Base-by-base conservation (phyloP, 2,888 invertebrate genomes). In the Mylabris sibirica region DNA sequence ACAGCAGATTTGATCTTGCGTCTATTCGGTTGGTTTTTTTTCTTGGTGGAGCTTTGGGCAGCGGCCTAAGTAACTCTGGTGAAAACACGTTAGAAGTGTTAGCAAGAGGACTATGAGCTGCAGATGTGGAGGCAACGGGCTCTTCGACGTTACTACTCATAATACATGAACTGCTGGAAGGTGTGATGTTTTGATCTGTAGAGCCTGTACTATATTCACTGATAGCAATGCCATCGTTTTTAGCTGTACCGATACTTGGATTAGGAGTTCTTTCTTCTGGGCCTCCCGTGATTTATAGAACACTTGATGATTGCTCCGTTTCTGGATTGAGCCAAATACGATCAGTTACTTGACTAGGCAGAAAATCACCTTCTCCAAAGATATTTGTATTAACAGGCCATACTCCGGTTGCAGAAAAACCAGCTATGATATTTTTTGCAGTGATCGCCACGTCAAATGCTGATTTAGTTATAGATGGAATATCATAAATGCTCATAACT, bases 1-100 rank as follows among this genome's bases (percentile, higher is more conserved):
- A 79, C 68, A 70, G 78, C 77, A 17, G 76, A 76, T 74, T 75
- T 78, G 34, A 74, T 70, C 71, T 75, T 78, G 66, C 75, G 75
- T 76, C 76, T 75, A 66, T 75, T 77, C 20, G 72, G 67, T 73
- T 75, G 75, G 61, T 66, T 75, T 24, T 26, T 76, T 79, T 77
- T 72, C 77, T 75, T 65, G 76, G 77, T 38, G 76, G 73, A 70
- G 78, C 70, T 68, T 66, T 72, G 59, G 71, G 66, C 73, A 77
- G 73, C 20, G 76, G 74, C 62, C 74, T 69, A 38, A 71, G 60
- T 69, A 66, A 17, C 49, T 71, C 71, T 63, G 72, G 67, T 26
- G 67, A 67, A 26, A 67, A 70, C 26, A 60, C 64, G 64, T 68
- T 65, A 26, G 70, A 67, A 44, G 30, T 63, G 65, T 70, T 70